phyloP scores from a whole-genome alignment of 2,888 invertebrate genomes.

The Eupithecia subumbrata region DNA sequence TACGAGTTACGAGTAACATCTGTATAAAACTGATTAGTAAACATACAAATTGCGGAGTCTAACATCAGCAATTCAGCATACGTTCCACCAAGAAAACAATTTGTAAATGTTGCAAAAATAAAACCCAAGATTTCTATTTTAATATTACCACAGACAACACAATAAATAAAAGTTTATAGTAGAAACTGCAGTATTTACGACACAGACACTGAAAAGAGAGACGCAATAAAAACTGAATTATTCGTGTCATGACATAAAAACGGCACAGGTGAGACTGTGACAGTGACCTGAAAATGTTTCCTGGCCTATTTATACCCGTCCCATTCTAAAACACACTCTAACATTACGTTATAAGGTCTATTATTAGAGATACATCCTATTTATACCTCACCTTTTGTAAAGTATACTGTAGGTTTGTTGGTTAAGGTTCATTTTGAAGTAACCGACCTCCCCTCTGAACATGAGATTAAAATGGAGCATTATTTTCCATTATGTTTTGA shows the following conservation, averaged over 20 bases:
- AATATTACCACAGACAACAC: not conserved
- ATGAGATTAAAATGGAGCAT: slow-evolving; percentile 34
- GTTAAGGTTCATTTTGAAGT: slow-evolving; percentile 20
- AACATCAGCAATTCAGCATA: not conserved
- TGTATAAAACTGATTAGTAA: not conserved
- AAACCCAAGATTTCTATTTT: not conserved
- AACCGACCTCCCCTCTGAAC: slow-evolving; percentile 18
- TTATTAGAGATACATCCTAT: slow-evolving; percentile 29
- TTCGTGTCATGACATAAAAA: slow-evolving; percentile 34
- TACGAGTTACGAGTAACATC: slow-evolving; percentile 1
- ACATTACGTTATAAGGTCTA: slow-evolving; percentile 16
- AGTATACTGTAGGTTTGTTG: slow-evolving; percentile 16
- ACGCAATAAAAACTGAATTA: slow-evolving; percentile 26
- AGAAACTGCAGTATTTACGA: slow-evolving; percentile 34
- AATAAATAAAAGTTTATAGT: slow-evolving; percentile 18
- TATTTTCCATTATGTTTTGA: slow-evolving; percentile 34
- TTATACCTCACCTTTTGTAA: slow-evolving; percentile 16
- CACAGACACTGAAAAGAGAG: slow-evolving; percentile 15
- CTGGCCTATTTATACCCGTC: slow-evolving; percentile 39
- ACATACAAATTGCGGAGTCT: not conserved
- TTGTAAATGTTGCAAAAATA: slow-evolving; percentile 9
- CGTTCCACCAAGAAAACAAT: not conserved
- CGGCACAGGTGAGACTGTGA: slow-evolving; percentile 43
- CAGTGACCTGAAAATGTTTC: slow-evolving; percentile 44
- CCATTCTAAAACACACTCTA: slow-evolving; percentile 33